Percentiles rank a stretch among this genome's conserved stretches.
Conservation (phyloP, 2,113 vertebrate species). For the Mormyrus iriodes region DNA sequence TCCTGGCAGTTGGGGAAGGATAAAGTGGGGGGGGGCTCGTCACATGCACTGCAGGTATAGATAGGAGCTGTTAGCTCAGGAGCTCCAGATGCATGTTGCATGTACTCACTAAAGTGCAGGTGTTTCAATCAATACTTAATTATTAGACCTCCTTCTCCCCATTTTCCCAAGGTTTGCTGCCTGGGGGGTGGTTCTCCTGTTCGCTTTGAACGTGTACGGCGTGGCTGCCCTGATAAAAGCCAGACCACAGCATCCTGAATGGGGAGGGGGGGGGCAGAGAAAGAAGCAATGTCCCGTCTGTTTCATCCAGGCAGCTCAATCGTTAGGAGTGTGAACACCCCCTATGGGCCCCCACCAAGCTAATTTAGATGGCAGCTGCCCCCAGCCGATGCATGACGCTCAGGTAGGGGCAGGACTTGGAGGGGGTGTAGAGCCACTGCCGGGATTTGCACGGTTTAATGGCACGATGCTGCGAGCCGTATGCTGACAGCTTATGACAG, state of each 20-base stretch:
- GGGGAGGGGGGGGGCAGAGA: background rate
- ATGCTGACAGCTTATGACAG: background rate
- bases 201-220: background rate
- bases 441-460: background rate
- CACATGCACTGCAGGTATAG: background rate
- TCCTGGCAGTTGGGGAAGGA: background rate
- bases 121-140: slow-evolving; percentile 16
- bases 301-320: background rate
- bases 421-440: background rate
- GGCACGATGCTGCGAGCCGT: background rate
- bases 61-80: background rate
- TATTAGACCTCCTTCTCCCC: background rate
- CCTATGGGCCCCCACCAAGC: background rate
- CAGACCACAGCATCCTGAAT: background rate
- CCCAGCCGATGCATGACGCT: background rate
- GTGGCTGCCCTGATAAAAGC: background rate
- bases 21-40: too few species aligned
- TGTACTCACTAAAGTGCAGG: background rate
- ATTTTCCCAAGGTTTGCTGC: background rate
- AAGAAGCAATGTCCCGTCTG: background rate
- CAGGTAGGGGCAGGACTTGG: background rate
- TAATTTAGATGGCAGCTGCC: background rate
- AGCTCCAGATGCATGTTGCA: background rate
- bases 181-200: background rate
- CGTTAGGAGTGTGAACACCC: background rate